Evolutionary conservation across 2,888 invertebrate species (phyloP), one percentile per base, ranked within the genome.

Genomic region (Netelia virgata): DNA sequence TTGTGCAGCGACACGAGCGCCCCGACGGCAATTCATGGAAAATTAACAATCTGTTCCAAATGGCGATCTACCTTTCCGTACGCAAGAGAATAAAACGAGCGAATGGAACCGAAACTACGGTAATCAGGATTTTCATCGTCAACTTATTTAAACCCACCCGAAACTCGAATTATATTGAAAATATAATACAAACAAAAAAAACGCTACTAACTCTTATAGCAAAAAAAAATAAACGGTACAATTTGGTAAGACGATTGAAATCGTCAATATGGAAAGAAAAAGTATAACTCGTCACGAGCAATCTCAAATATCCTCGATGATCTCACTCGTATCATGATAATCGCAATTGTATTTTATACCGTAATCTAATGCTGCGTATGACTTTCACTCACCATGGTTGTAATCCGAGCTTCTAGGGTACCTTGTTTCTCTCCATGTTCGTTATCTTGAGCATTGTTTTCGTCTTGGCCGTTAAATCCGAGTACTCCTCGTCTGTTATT

Each of bases 401-500:
- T 57, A 57, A 18, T 47, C 50, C n/a, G 43, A 53, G 18, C 36
- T 43, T 23, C 57, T 64, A 66, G 14, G 16, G 18, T 16, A 59
- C 36, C 16, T 76, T 47, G 28, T 66, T 76, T 57, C 66, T 73
- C 10, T 76, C 36, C 36, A 61, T 14, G 41, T 36, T 63, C 53
- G 61, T 43, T 41, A 81, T n/a, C 14, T 59, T 73, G 6, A 77
- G 73, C 69, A 81, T 73, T 10, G 69, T 16, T 61, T 84, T 73
- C n/a, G 77, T 69, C 63, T 81, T 81, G 11, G 53, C 14, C 14
- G 68, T 28, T 20, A 84, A 16, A 8, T 81, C 76, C 36, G 50
- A 61, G 18, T 81, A 89, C 36, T 90, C 90, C 1, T 76, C 88
- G 73, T 90, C 91, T 90, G 76, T 3, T 78, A 80, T 14, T 43